Base-by-base conservation (phyloP, 37 sponge, comb jelly and placozoan genomes). In the Aplysina aerophoba region DNA sequence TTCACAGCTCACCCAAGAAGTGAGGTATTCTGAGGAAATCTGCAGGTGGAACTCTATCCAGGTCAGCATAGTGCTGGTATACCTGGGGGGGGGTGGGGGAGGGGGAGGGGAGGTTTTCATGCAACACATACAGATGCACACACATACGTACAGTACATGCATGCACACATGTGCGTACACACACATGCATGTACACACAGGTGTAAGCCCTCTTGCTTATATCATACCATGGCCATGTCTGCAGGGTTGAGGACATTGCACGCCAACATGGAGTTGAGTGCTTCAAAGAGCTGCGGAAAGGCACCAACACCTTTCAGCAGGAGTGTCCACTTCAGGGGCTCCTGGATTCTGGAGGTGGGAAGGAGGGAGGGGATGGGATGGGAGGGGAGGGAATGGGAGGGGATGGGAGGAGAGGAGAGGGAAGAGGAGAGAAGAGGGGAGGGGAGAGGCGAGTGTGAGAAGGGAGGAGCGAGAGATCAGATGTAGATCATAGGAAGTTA, bases 201-300 rank as follows among this genome's bases (percentile, higher is more conserved):
- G 25, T 15, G 25, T 41, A 3, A 5, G n/a, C 41, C 6, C 50
- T 63, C 35, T 13, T 11, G 4, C 12, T 16, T 8, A 4, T 3
- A 5, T 24, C 89, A 86, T 37, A 92, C 93, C 66, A 83, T 88
- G 55, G 92, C 85, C 54, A 96, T 90, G 81, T 96, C 97, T 27
- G 95, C 97, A 59, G 97, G 92, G 64, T 92, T 96, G 75, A 93
- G 91, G 8, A 92, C 90, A 31, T 90, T 87, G 24, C 95, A 56
- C 3, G 93, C 92, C 54, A 96, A 50, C 94, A 96, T 96, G 31
- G 97, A 91, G 1, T 84, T 82, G 62, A 96, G 85, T 3, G 94
- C 89, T 59, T 89, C 96, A 90, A 92, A 90, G 60, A 94, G 74
- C 27, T 77, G 68, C 17, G 85, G 56, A 53, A 89, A 88, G 24